These are phyloP conservation scores for Odontocolon sp. DNA, from an alignment of 2,888 invertebrate species.

Conservation along the genomic window DNA sequence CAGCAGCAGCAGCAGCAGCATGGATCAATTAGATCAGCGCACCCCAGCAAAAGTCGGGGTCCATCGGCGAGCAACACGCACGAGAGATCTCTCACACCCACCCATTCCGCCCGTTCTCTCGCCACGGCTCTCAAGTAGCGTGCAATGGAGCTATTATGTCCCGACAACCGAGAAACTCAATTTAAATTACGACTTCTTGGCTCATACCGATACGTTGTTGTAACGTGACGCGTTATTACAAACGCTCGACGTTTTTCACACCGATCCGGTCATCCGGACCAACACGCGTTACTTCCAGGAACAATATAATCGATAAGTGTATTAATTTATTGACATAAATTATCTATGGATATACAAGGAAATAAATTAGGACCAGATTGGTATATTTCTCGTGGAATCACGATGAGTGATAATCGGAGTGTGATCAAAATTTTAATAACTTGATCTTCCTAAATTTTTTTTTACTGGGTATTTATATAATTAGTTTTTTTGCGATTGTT, in stretches of 20 bases:
- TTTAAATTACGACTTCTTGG: constrained; percentile 72
- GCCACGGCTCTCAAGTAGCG: constrained; percentile 66
- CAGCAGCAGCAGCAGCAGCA: constrained; percentile 25
- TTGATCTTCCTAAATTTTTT: too few relatives aligned
- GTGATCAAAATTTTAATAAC: too few relatives aligned
- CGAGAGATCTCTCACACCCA: constrained; percentile 72
- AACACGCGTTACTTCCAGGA: neutral
- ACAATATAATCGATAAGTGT: neutral
- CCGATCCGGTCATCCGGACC: neutral
- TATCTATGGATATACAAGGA: too few relatives aligned
- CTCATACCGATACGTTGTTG: constrained; percentile 5
- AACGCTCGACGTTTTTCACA: constrained; percentile 22
- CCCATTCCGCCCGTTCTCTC: constrained; percentile 51
- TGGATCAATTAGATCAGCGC: constrained; percentile 78
- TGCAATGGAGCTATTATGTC: constrained; percentile 73
- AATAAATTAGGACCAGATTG: too few relatives aligned
- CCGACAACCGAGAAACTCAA: constrained; percentile 74
- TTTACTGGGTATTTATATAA: too few relatives aligned
- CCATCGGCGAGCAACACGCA: constrained; percentile 54
- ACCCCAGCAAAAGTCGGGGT: constrained; percentile 67
- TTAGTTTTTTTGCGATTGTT: too few relatives aligned
- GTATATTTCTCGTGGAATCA: too few relatives aligned
- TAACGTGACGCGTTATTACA: constrained; percentile 30
- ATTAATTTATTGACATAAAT: neutral
- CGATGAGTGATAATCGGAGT: too few relatives aligned